Conservation (phyloP, 2,113 vertebrate genomes). For the Coptodon rendalli region DNA sequence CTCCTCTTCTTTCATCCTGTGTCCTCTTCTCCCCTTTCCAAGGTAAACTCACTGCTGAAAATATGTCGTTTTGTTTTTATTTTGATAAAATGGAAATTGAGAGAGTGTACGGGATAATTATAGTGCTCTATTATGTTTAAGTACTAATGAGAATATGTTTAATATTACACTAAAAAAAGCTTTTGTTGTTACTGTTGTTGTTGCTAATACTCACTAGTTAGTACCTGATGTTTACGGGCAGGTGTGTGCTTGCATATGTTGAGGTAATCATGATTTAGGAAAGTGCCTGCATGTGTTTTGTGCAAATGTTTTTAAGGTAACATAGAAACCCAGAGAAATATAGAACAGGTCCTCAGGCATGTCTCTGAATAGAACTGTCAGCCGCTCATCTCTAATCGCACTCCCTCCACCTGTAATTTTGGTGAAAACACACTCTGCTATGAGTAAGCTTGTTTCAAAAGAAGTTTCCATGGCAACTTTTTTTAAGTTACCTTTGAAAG, state of each 20-base stretch:
- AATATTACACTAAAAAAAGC: neutral
- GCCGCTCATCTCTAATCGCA: neutral
- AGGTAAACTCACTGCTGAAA: neutral
- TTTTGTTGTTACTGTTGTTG: neutral
- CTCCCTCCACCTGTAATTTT: neutral
- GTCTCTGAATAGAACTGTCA: neutral
- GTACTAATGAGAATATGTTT: neutral
- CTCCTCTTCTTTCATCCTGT: neutral
- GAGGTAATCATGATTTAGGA: neutral
- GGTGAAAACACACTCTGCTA: rapidly evolving
- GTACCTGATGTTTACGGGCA: neutral
- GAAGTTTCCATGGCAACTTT: neutral
- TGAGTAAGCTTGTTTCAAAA: neutral
- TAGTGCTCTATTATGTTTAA: neutral
- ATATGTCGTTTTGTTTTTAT: neutral
- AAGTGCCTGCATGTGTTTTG: neutral
- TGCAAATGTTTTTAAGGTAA: neutral
- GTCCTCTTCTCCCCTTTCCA: neutral
- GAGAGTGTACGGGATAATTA: neutral
- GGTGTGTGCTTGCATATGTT: neutral
- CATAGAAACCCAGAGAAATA: neutral
- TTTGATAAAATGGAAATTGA: neutral
- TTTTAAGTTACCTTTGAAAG: neutral
- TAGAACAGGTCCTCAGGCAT: neutral
- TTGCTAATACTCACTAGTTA: neutral